Percentiles rank a stretch among this genome's conserved stretches.
Conservation (phyloP, 2,888 invertebrate genomes). For the Philopedon plagiatum region DNA sequence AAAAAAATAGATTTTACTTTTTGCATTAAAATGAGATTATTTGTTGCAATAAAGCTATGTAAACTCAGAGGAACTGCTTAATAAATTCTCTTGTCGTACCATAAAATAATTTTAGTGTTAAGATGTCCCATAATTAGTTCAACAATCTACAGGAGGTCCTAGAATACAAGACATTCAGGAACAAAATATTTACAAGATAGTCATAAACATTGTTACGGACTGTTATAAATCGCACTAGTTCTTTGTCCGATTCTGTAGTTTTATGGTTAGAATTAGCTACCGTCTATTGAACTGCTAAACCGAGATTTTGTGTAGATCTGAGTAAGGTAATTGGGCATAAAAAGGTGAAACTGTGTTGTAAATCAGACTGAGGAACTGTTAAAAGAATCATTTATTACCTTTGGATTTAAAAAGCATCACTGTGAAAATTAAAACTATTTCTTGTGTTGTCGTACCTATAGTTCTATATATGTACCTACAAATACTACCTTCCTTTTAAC, state of each 20-base stretch:
- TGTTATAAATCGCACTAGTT: constrained; percentile 4
- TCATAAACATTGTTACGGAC: constrained; percentile 1
- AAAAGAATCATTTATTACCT: not conserved
- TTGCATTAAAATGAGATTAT: not conserved
- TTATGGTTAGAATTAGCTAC: constrained; percentile 35
- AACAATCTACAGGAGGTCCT: constrained; percentile 11
- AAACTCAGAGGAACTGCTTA: constrained; percentile 8
- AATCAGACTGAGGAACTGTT: not conserved
- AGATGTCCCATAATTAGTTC: constrained; percentile 16
- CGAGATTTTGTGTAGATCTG: not conserved
- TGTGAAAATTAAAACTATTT: not conserved
- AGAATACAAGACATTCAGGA: not conserved
- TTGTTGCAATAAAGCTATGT: not conserved
- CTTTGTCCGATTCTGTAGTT: constrained; percentile 17
- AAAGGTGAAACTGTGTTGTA: constrained; percentile 4
- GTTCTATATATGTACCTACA: no score
- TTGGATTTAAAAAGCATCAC: not conserved
- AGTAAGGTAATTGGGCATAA: not conserved
- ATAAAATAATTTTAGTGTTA: constrained; percentile 15
- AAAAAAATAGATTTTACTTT: no score
- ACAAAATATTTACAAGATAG: constrained; percentile 15
- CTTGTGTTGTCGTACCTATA: not conserved
- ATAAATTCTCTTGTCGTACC: constrained; percentile 11
- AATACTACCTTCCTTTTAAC: no score
- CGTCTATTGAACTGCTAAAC: constrained; percentile 30